Base-by-base conservation (phyloP, 2,797 vertebrate genomes). In the Galago senegalensis region DNA sequence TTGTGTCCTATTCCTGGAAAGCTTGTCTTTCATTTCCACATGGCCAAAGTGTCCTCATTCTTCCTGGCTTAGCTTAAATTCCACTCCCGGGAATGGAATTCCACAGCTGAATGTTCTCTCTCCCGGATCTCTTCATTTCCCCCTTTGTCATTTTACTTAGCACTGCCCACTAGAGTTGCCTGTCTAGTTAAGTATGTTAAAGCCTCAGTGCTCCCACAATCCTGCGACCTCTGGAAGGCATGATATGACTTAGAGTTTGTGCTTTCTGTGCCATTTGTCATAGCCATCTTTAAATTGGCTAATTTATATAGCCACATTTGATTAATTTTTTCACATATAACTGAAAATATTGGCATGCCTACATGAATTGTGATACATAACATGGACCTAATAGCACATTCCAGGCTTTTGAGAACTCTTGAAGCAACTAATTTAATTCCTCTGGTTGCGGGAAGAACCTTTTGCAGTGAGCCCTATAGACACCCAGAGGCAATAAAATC, bases 341-440 rank as follows among this genome's bases (percentile, higher is more conserved):
- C 84, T 90, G 84, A 91, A 96, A 84, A 63, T 10, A 3, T 37
- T 67, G 9, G 29, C 67, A 11, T 89, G 60, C 43, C 18, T 81
- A 21, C 3, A 70, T 87, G 69, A 91, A 69, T 63, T 87, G 23
- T 89, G 75, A 91, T 63, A 40, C 3, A 20, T 76, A 80, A 76
- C n/a, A 43, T 12, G 23, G 16, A 29, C 25, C 65, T 67, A 88
- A 40, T 46, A 95, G 83, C 73, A 73, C 14, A 69, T 82, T 86
- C 69, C 29, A 60, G 60, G 53, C 40, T 96, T 89, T 31, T 72
- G 82, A 87, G 84, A 93, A 87, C 49, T 84, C 69, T 65, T 56
- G 49, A 27, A 91, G 8, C 49, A 94, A 88, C 67, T 83, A 70
- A 84, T 89, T 95, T 75, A 87, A 88, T 95, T 94, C 65, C 27